phyloP scores from a whole-genome alignment of 2,888 invertebrate genomes.

The Cephalotes varians region DNA sequence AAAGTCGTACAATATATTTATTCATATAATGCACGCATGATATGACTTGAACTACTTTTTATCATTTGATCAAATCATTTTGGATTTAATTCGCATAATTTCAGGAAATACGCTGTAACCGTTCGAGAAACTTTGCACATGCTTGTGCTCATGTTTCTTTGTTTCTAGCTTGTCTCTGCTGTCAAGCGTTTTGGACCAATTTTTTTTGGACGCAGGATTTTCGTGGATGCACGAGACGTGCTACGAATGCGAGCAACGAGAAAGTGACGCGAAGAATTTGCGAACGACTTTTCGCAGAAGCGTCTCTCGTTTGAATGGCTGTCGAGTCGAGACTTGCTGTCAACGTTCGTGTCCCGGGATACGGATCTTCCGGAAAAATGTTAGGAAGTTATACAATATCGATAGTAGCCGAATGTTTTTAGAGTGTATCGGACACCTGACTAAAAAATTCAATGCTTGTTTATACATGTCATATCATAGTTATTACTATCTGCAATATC shows the following conservation, averaged over 20 bases:
- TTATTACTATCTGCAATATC: not conserved
- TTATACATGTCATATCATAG: not conserved
- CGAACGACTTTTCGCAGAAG: conserved; percentile 46
- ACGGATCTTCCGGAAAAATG: conserved; percentile 27
- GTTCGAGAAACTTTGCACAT: not conserved
- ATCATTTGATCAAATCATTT: not conserved
- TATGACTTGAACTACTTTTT: not conserved
- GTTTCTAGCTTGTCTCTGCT: not conserved
- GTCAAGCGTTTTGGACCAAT: conserved; percentile 26
- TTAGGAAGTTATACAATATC: not conserved
- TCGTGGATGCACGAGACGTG: conserved; percentile 13
- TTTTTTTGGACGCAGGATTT: conserved; percentile 12
- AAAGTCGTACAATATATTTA: not conserved
- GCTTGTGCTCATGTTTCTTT: too few relatives aligned
- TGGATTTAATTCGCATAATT: conserved; percentile 13
- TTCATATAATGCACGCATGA: not conserved
- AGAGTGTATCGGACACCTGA: not conserved
- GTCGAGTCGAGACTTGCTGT: conserved; percentile 56
- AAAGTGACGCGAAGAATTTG: conserved; percentile 39
- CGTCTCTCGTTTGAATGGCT: conserved; percentile 52
- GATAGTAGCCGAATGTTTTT: not conserved
- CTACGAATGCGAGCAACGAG: not conserved
- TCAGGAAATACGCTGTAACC: not conserved
- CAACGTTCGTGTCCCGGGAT: conserved; percentile 17
- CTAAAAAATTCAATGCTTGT: conserved; percentile 5